Evolutionary conservation across 1,140 invertebrate species (phyloP), one percentile per base, ranked within the genome.

Genomic region (Euura saliciscinereae): DNA sequence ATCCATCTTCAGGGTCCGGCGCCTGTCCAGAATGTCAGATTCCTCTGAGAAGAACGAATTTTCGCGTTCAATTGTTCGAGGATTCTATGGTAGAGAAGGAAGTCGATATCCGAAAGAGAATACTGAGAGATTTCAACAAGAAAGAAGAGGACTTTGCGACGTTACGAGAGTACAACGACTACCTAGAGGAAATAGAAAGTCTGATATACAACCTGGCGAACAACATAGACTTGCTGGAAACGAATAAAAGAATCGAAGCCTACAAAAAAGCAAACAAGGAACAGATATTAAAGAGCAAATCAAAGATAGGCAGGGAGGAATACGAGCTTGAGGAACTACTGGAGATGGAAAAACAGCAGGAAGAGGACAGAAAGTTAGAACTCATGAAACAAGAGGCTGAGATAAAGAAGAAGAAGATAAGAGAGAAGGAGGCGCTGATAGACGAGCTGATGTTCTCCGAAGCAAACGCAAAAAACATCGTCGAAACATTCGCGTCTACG

Each of bases 31-130:
- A 97, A 85, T 99, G 98, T 88, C 91, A 92, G 77, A 94, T 96
- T 51, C 91, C 95, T 4, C 84, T 99, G 45, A 89, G 97, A 7
- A 90, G 97, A 78, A 94, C 91, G 79, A 97, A 98, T 84, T 99
- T 98, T 85, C 91, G 98, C 64, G 91, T 98, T 28, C 97, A 99
- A 82, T 87, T 99, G 4, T 99, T 99, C 84, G 98, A 99, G 89
- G 98, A 99, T 90, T 87, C 97, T 2, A 91, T 91, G 87, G 95
- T 99, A 2, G 98, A 99, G 87, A 99, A 99, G 83, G 98, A 99
- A 90, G 93, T 99, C 6, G 97, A 99, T 79, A 98, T 99, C 78
- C 89, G 98, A 28, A 96, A 94, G 83, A 91, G 93, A 79, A 91
- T 99, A 44, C 83, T 98, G 1, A 93, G 94, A 82, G 97, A 98